These are phyloP conservation scores for Caradrina kadenii DNA, from an alignment of 2,888 invertebrate species.

Conservation along the genomic window DNA sequence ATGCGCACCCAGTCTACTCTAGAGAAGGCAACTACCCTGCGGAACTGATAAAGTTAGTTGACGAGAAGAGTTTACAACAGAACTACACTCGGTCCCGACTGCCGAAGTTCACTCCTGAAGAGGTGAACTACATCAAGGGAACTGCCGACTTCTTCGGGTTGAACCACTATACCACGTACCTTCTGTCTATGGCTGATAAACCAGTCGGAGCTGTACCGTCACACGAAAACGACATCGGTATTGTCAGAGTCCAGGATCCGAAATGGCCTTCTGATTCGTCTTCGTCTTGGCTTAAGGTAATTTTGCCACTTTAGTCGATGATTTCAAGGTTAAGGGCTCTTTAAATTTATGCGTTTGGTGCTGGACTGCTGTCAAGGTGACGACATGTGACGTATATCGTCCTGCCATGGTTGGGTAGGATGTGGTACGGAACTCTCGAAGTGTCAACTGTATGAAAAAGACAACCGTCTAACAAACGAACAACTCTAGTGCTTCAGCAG, in stretches of 20 bases:
- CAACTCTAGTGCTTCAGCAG: no score
- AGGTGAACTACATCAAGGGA: conserved; percentile 84
- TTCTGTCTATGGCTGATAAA: conserved; percentile 82
- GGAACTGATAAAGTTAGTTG: conserved; percentile 88
- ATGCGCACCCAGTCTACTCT: conserved; percentile 89
- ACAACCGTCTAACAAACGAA: no score
- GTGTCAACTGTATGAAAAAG: no score
- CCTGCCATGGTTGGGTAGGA: no score
- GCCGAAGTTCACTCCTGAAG: conserved; percentile 89
- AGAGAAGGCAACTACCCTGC: conserved; percentile 90
- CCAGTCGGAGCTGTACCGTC: conserved; percentile 89
- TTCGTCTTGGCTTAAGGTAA: conserved; percentile 91
- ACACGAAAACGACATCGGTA: conserved; percentile 91
- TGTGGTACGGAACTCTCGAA: no score
- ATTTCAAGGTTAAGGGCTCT: no score
- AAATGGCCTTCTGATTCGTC: conserved; percentile 92
- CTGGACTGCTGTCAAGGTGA: no score
- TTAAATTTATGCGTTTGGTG: no score
- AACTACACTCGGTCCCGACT: conserved; percentile 90
- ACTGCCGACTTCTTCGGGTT: conserved; percentile 88
- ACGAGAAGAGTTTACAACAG: conserved; percentile 88
- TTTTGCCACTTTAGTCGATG: neutral
- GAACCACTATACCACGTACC: conserved; percentile 88
- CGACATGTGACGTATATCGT: no score
- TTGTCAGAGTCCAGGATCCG: conserved; percentile 89